phyloP scores from a whole-genome alignment of 64 coral and sea anemone genomes.

The Stylophora pistillata region DNA sequence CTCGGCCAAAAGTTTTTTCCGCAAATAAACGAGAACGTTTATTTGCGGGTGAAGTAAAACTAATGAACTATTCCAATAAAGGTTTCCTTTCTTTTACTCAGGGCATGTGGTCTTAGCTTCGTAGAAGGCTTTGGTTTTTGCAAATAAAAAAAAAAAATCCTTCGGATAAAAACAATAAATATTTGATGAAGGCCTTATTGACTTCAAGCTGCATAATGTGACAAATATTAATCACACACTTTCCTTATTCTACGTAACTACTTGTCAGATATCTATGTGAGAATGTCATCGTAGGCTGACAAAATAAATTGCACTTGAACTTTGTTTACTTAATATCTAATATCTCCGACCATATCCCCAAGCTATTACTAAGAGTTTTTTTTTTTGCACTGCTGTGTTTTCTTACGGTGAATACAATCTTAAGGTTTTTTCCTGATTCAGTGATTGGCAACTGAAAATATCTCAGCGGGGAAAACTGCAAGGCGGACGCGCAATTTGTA shows the following conservation, averaged over 20 bases:
- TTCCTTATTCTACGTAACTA: neutral
- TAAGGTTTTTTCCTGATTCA: neutral
- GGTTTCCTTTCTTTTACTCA: neutral
- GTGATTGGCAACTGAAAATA: neutral
- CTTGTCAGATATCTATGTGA: neutral
- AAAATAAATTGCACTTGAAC: neutral
- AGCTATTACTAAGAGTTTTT: neutral
- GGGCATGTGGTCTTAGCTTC: neutral
- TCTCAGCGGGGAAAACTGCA: neutral
- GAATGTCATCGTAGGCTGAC: neutral
- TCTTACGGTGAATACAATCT: neutral
- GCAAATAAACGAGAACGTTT: too few species aligned
- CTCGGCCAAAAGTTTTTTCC: neutral
- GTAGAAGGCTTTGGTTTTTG: neutral
- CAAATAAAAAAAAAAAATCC: constrained; percentile 1
- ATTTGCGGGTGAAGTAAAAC: neutral
- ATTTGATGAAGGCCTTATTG: neutral
- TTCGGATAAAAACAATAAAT: constrained; percentile 17
- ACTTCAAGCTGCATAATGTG: neutral
- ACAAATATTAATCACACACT: constrained; percentile 12
- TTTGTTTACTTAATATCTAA: constrained; percentile 20
- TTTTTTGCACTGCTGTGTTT: neutral
- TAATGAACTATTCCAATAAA: neutral
- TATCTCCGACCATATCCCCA: neutral
- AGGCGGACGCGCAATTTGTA: neutral